Conservation (phyloP, 2,888 invertebrate genomes). For the Brachynemurus nebulosus region DNA sequence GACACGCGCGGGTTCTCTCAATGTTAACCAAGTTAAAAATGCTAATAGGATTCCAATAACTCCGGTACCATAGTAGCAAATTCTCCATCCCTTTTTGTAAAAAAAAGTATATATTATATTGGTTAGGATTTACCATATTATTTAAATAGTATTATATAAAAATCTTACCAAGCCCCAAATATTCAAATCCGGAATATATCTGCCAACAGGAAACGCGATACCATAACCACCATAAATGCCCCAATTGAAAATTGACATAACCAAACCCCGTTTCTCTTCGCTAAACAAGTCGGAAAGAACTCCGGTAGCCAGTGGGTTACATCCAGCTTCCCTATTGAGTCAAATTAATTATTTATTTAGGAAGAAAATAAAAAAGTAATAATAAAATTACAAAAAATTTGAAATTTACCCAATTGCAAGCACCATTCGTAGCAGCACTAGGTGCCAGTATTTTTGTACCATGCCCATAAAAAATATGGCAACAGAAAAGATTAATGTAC, state of each 20-base stretch:
- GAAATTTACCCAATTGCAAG: constrained; percentile 62
- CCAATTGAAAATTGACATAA: constrained; percentile 90
- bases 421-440: constrained; percentile 71
- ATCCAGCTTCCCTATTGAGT: constrained; percentile 58
- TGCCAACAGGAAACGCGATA: constrained; percentile 80
- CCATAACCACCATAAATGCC: constrained; percentile 92
- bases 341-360: too few species aligned
- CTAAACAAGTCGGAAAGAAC: constrained; percentile 69
- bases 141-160: neutral
- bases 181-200: constrained; percentile 63
- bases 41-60: constrained; percentile 59
- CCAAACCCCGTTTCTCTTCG: constrained; percentile 69
- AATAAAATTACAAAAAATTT: constrained; percentile 2
- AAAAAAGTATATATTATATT: too few species aligned
- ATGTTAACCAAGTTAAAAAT: constrained; percentile 54
- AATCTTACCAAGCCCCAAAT: constrained; percentile 54
- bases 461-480: constrained; percentile 77
- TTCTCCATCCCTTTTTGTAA: constrained; percentile 56
- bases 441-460: constrained; percentile 79
- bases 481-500: constrained; percentile 65
- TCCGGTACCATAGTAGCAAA: constrained; percentile 70
- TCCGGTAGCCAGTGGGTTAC: constrained; percentile 76
- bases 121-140: too few species aligned
- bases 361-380: neutral
- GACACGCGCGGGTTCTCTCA: constrained; percentile 62